Evolutionary conservation across 1,140 invertebrate species (phyloP), one percentile per base, ranked within the genome.

Genomic region (Papilio polyxenes): DNA sequence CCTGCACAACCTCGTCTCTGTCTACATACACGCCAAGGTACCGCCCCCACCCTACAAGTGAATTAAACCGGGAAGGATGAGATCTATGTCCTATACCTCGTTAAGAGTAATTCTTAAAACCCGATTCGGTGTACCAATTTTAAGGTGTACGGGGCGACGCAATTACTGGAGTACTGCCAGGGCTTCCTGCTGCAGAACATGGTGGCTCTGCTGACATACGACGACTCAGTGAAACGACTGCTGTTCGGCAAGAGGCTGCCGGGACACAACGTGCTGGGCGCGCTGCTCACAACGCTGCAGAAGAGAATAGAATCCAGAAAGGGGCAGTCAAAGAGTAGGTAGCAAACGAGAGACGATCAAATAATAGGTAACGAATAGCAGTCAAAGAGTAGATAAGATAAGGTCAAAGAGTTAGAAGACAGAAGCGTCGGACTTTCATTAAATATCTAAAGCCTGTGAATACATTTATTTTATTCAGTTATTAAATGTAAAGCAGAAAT

Each of bases 21-120:
- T 98, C 95, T 98, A 98, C 88, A 98, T 98, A 88, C 98, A 98
- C 90, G 98, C 98, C 53, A 98, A 98, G 96, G 97, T 98, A 95
- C 56, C 7, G 56, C 56, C 15, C 49, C 8, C 53, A 8, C 23
- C 23, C 56, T n/a, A 17, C 10, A 11, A 51, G 10, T 51, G 13
- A 51, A 13, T 2, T 9, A 10, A 51, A 10, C 7, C 49, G 49
- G 49, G 10, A 51, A 10, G 10, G 0, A 51, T 17, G 9, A 20
- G 7, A 20, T 6, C 17, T n/a, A 8, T 17, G 7, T 1, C 1
- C 4, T 56, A 56, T 17, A 17, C 5, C 17, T 69, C 2, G 23
- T 31, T 31, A 31, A 31, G 23, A 31, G 23, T 31, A 31, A 31
- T 31, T 31, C 23, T 31, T 31, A 31, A 31, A 31, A 31, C 23